phyloP scores from a whole-genome alignment of 2,888 invertebrate species.

The Cheilosia vulpina region DNA sequence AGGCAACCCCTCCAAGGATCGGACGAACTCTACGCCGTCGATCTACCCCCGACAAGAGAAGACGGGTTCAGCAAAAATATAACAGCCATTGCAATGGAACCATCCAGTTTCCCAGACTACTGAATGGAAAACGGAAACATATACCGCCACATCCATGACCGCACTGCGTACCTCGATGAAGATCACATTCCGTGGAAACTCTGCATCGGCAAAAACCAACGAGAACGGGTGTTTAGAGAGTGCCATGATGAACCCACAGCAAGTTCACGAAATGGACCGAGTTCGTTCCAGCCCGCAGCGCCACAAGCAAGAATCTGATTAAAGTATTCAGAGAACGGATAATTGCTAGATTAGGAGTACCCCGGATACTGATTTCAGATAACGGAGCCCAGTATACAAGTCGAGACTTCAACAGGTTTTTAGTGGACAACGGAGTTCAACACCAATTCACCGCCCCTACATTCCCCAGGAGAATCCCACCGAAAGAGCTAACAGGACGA shows the following conservation, averaged over 20 bases:
- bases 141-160: background rate
- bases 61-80: background rate
- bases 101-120: background rate
- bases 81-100: background rate
- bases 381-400: background rate
- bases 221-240: background rate
- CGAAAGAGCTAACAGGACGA: background rate
- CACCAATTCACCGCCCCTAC: slow-evolving; percentile 4
- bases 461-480: background rate
- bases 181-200: background rate
- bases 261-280: background rate
- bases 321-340: background rate
- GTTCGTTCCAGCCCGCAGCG: background rate
- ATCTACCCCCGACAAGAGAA: background rate
- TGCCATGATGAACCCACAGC: background rate
- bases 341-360: too few species aligned
- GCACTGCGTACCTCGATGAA: background rate
- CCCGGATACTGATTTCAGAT: too few species aligned
- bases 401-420: background rate
- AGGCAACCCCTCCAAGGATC: background rate
- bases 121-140: background rate
- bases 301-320: background rate
- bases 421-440: background rate
- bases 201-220: background rate
- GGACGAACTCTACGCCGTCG: background rate